Percentiles rank a stretch among this genome's conserved stretches.
Evolutionary conservation across 2,113 vertebrate species (phyloP).

Genomic region (Ariopsis seemanni): DNA sequence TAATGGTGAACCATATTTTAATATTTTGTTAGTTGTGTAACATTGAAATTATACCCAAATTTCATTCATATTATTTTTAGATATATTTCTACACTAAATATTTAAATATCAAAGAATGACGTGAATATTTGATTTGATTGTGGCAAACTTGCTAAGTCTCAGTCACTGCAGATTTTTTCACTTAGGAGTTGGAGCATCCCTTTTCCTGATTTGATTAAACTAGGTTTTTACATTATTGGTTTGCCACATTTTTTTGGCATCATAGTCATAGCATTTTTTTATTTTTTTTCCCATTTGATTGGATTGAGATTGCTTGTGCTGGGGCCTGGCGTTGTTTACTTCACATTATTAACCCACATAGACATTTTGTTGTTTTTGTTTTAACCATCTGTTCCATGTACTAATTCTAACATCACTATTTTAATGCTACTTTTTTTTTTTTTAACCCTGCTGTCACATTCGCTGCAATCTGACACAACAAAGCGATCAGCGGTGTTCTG

Average conservation of each 20-base stretch:
- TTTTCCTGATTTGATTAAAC: neutral
- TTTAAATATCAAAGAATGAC: neutral
- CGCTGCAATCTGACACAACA: no score
- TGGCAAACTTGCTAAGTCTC: neutral
- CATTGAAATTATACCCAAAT: neutral
- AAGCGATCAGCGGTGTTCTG: no score
- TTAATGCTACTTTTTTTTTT: neutral
- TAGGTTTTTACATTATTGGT: neutral
- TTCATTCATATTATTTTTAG: neutral
- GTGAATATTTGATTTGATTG: neutral
- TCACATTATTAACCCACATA: neutral
- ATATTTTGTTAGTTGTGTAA: neutral
- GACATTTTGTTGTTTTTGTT: no score
- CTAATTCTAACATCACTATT: conserved; percentile 5
- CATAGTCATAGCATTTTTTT: neutral
- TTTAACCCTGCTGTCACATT: neutral
- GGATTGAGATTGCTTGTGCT: neutral
- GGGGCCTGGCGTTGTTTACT: neutral
- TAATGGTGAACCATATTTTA: neutral
- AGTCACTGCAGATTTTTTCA: neutral
- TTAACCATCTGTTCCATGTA: neutral
- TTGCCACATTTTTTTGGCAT: neutral
- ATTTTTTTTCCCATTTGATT: neutral
- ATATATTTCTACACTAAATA: neutral
- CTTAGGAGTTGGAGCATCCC: neutral